phyloP scores from a whole-genome alignment of 2,888 invertebrate species.

The Coleophora flavipennella region DNA sequence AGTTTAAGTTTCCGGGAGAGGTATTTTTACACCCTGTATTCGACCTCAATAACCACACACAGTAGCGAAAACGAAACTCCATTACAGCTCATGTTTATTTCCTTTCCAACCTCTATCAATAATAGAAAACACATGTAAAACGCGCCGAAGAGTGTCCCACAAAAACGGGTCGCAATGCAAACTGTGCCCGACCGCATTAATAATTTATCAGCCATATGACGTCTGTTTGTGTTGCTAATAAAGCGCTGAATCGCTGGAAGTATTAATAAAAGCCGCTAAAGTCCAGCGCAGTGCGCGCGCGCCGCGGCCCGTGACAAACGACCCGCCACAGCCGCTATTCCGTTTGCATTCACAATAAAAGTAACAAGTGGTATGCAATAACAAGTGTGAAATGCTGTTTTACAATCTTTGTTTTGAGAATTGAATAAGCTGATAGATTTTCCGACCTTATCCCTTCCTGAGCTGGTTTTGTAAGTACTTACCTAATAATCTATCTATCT shows the following conservation, averaged over 20 bases:
- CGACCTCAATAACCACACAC: no score
- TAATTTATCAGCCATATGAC: conserved; percentile 72
- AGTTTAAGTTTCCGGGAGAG: no score
- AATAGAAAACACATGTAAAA: conserved; percentile 26
- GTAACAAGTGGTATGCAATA: conserved; percentile 23
- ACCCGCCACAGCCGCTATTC: conserved; percentile 40
- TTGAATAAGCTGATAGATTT: no score
- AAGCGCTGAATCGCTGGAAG: conserved; percentile 68
- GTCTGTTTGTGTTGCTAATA: conserved; percentile 73
- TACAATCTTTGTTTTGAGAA: background rate
- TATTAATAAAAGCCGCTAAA: conserved; percentile 70
- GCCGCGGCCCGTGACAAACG: conserved; percentile 56
- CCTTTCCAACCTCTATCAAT: conserved; percentile 2
- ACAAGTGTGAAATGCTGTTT: background rate
- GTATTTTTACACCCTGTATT: no score
- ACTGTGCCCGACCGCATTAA: conserved; percentile 66
- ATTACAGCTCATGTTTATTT: background rate
- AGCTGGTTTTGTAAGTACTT: no score
- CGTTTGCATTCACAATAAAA: conserved; percentile 58
- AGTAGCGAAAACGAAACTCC: no score
- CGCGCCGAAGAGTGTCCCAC: conserved; percentile 10
- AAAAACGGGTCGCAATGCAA: conserved; percentile 52
- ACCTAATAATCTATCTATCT: no score
- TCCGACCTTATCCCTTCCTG: background rate
- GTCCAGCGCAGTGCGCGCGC: conserved; percentile 28